Evolutionary conservation across 2,113 vertebrate genomes (phyloP), one percentile per base, ranked within the genome.

Genomic region (Clarias gariepinus): DNA sequence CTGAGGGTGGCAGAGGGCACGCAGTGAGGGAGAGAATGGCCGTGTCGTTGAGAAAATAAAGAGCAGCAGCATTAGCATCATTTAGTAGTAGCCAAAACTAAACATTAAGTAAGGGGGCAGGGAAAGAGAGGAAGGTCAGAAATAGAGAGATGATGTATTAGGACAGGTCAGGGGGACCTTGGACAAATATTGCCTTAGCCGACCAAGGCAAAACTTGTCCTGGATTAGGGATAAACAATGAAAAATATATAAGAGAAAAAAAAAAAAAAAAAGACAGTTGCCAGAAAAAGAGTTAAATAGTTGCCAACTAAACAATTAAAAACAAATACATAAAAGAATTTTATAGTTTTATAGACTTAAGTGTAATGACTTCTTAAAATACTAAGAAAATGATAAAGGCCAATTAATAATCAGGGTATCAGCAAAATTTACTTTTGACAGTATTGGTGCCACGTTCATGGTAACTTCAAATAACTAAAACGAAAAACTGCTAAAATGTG

Each of bases 1-100:
- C 97, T 98, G 9, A 80, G 36, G 77, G 91, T 86, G 81, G 91
- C 85, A 88, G 90, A 90, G 90, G 79, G 91, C 88, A 91, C 85
- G 88, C 89, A 90, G 84, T 85, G 86, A 87, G 89, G 83, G 58
- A 87, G 82, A 90, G 88, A 90, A 90, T 83, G 90, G 89, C 89
- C 68, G 64, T 3, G 57, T 61, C 63, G 88, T 68, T 28, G 36
- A 88, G 83, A 88, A 84, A 71, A 89, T 84, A 87, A 89, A 88
- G 69, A 87, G 33, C 91, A 93, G 88, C 89, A 69, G 73, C 53
- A 81, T 89, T 87, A 89, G 85, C 85, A 86, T 76, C 63, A 7
- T 83, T 88, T 57, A 90, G 76, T 88, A 79, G 81, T 86, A 82
- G 77, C 89, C 88, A 87, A 88, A 73, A 86, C 57, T 60, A 90